Conservation (phyloP, 2,797 vertebrate genomes). For the Siniperca undulata region DNA sequence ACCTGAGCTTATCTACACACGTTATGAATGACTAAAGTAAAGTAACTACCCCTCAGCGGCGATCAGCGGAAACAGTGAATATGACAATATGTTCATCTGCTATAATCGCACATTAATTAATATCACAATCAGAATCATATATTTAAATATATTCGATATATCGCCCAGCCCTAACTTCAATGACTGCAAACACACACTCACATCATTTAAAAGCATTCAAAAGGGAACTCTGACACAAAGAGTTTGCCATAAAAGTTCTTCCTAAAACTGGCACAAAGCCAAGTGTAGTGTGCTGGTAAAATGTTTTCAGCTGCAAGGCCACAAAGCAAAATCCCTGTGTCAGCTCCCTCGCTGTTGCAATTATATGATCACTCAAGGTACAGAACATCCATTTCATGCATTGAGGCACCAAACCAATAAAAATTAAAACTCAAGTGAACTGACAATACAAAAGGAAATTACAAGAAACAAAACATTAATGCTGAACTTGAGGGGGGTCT, state of each 20-base stretch:
- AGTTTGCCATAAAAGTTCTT: constrained; percentile 68
- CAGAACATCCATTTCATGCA: constrained; percentile 84
- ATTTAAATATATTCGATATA: too few relatives aligned
- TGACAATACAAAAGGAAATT: constrained; percentile 70
- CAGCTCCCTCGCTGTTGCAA: constrained; percentile 76
- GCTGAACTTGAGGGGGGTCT: constrained; percentile 67
- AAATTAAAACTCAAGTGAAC: constrained; percentile 74
- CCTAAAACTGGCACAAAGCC: constrained; percentile 31
- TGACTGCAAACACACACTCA: constrained; percentile 70
- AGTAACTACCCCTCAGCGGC: too few relatives aligned
- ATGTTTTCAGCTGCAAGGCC: constrained; percentile 47
- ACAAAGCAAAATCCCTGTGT: constrained; percentile 83
- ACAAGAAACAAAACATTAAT: constrained; percentile 67
- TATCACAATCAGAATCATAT: too few relatives aligned
- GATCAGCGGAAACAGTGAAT: too few relatives aligned
- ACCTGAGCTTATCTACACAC: too few relatives aligned
- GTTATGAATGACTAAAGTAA: too few relatives aligned
- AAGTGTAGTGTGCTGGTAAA: constrained; percentile 43
- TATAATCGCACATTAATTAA: too few relatives aligned
- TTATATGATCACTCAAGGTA: constrained; percentile 71
- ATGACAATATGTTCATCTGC: too few relatives aligned
- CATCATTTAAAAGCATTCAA: constrained; percentile 73
- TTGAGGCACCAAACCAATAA: constrained; percentile 79
- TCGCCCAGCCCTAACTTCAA: background rate
- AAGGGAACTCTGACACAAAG: constrained; percentile 84